A percentile compares a stretch with the other conserved stretches of the same genome.
Evolutionary conservation across 2,888 invertebrate genomes (phyloP).

Genomic region (Argyresthia goedartella): DNA sequence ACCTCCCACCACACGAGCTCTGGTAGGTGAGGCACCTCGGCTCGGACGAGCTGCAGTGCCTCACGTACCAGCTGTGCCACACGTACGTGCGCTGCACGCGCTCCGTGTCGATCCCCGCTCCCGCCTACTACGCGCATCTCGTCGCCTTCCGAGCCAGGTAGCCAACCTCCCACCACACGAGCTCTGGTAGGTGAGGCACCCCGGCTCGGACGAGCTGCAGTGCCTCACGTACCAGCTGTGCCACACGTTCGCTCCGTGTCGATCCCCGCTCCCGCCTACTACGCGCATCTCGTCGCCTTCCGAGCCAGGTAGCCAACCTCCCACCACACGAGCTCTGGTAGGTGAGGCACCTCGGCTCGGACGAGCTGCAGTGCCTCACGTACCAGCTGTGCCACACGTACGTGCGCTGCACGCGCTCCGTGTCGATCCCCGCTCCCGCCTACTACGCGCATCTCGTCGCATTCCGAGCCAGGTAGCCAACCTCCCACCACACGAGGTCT

Average conservation of each 20-base stretch:
- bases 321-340: constrained; percentile 99
- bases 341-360: constrained; percentile 98
- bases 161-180: constrained; percentile 99
- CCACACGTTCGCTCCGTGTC: constrained; percentile 98
- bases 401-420: constrained; percentile 98
- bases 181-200: constrained; percentile 99
- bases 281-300: constrained; percentile 99
- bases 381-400: constrained; percentile 99
- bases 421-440: constrained; percentile 98
- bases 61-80: constrained; percentile 99
- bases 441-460: constrained; percentile 99
- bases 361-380: constrained; percentile 98
- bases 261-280: constrained; percentile 99
- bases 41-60: constrained; percentile 98
- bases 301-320: constrained; percentile 98
- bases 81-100: constrained; percentile 99
- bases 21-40: constrained; percentile 99
- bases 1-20: no score
- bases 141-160: constrained; percentile 97
- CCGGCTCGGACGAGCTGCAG: constrained; percentile 98
- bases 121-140: constrained; percentile 98
- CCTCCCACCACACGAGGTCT: constrained; percentile 99
- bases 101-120: constrained; percentile 98
- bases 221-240: constrained; percentile 99
- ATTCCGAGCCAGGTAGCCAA: constrained; percentile 94